Conservation (phyloP, 2,888 invertebrate species). For the Lithophane semibrunnea region DNA sequence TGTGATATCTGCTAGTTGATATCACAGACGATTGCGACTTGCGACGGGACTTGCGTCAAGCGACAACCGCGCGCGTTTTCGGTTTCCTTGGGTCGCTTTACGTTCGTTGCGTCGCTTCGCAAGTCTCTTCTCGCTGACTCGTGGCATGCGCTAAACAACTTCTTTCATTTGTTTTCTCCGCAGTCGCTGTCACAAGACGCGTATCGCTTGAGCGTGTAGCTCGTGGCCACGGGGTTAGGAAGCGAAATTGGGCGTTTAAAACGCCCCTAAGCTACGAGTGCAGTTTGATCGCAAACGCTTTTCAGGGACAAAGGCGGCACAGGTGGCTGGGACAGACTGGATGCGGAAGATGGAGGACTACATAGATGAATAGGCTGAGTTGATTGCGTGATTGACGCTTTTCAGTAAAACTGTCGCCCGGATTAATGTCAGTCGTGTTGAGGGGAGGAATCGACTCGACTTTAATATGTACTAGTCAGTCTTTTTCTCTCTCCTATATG, state of each 20-base stretch:
- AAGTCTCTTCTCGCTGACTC: neutral
- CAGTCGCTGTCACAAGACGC: neutral
- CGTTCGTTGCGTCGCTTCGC: too few species aligned
- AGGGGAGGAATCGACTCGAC: neutral
- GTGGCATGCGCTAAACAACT: neutral
- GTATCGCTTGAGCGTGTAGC: neutral
- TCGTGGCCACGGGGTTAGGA: neutral
- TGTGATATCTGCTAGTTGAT: too few species aligned
- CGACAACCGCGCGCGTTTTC: neutral
- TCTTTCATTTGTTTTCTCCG: neutral
- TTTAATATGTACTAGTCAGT: slow-evolving; percentile 12
- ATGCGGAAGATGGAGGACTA: neutral
- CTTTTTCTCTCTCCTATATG: slow-evolving; percentile 10
- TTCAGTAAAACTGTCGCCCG: neutral
- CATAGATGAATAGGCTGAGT: neutral
- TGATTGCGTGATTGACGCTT: neutral
- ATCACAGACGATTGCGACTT: neutral
- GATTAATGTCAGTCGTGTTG: neutral
- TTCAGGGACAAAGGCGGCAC: neutral
- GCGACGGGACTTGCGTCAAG: neutral
- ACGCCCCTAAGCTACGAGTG: neutral
- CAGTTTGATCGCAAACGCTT: neutral
- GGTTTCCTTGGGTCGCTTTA: neutral
- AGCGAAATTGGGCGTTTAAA: neutral
- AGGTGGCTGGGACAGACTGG: neutral